These are phyloP conservation scores for Melangyna quadrimaculata DNA, from an alignment of 2,888 invertebrate species.

Conservation along the genomic window DNA sequence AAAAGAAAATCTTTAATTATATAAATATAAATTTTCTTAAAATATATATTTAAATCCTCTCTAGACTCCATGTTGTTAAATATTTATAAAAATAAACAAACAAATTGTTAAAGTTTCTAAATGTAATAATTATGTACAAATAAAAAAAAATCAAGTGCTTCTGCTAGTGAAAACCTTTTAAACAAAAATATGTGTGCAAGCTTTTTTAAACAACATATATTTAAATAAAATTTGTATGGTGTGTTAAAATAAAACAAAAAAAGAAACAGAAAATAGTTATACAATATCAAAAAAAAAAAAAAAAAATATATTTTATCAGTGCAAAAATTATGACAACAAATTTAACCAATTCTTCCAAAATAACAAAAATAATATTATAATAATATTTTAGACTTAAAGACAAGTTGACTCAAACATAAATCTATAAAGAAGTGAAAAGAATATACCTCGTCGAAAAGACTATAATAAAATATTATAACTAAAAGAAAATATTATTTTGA, in stretches of 20 bases:
- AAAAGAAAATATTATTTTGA: not conserved
- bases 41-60: slow-evolving; percentile 14
- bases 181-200: slow-evolving; percentile 28
- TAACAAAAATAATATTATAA: not conserved
- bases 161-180: slow-evolving; percentile 28
- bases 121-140: slow-evolving; percentile 58
- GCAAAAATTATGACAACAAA: slow-evolving; percentile 32
- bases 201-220: not conserved
- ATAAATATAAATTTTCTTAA: not conserved
- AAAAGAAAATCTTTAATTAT: not conserved
- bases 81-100: slow-evolving; percentile 28
- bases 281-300: not conserved
- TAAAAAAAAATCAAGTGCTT: slow-evolving; percentile 57
- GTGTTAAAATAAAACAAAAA: slow-evolving; percentile 13
- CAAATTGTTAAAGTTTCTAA: slow-evolving; percentile 61
- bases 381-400: slow-evolving; percentile 25
- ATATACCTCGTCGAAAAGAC: slow-evolving; percentile 62
- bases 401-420: not conserved
- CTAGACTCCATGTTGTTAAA: slow-evolving; percentile 56
- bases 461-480: slow-evolving; percentile 13
- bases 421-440: slow-evolving; percentile 23
- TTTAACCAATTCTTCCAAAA: slow-evolving; percentile 53
- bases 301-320: slow-evolving; percentile 16
- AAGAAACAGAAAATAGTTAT: too few species aligned
- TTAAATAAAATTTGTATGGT: not conserved